Base-by-base conservation (phyloP, 2,888 invertebrate genomes). In the Drosophila kanekoi region DNA sequence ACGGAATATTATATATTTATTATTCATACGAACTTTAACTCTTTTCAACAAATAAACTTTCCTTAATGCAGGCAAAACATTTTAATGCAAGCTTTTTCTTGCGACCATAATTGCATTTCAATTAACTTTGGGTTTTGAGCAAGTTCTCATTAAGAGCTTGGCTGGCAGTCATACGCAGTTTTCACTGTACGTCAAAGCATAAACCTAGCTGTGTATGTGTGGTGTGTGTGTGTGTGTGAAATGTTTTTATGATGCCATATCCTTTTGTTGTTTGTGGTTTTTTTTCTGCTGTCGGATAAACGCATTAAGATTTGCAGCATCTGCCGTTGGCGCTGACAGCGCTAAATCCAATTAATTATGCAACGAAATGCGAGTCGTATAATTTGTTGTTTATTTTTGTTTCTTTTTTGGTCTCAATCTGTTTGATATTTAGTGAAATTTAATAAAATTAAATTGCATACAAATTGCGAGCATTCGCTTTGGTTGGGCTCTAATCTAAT, bases 361-460 rank as follows among this genome's bases (percentile, higher is more conserved):
- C 61, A 66, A 57, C 58, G 32, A 57, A 58, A 49, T 57, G 32
- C 13, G 18, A 49, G 37, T 6, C 53, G 54, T 52, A 41, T 47
- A 32, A 56, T 77, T 59, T 58, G 61, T 78, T 64, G 57, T 60
- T 68, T 72, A 58, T 72, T 77, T 72, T 5, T 3, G 1, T 23
- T 18, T 5, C 1, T 5, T 23, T 18, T 3, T 18, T 1, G 18
- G 18, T 52, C 40, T 38, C 13, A 20, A 35, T 33, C 40, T 70
- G 35, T 61, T 63, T 61, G 56, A 68, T 52, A 38, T 63, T 43
- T 33, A 48, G 52, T 65, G 23, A 79, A 79, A 84, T 87, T 67
- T 72, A 79, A 87, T 83, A 74, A 82, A 82, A 87, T 87, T 77
- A 67, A 79, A 71, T 79, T 63, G 79, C 82, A 72, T 71, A 79